phyloP scores from a whole-genome alignment of 2,888 invertebrate genomes.

The Eupithecia vulgata region DNA sequence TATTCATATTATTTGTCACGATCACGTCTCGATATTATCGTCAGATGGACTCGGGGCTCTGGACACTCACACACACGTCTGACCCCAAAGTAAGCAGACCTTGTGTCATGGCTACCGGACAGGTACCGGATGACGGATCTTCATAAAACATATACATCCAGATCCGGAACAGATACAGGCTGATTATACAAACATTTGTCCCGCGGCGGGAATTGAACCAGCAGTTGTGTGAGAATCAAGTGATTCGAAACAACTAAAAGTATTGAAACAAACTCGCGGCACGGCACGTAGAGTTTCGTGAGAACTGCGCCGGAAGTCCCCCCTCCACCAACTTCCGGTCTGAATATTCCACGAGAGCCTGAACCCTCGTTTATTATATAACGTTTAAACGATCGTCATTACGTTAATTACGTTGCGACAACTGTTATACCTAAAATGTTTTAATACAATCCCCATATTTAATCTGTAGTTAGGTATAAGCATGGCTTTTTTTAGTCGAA shows the following conservation, averaged over 20 bases:
- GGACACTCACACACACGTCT: neutral
- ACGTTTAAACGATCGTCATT: constrained; percentile 14
- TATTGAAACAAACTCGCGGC: neutral
- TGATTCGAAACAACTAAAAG: neutral
- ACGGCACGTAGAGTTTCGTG: constrained; percentile 15
- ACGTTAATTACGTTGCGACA: neutral
- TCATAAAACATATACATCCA: neutral
- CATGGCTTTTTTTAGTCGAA: too few relatives aligned
- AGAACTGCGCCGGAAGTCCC: constrained; percentile 26
- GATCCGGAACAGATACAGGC: neutral
- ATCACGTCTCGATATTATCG: too few relatives aligned
- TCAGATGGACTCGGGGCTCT: too few relatives aligned
- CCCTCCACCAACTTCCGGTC: constrained; percentile 20
- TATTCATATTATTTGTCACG: too few relatives aligned
- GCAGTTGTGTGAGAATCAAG: neutral
- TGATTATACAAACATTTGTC: neutral
- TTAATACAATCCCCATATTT: too few relatives aligned
- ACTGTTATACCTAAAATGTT: neutral
- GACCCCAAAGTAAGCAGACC: neutral
- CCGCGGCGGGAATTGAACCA: neutral
- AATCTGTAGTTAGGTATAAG: too few relatives aligned
- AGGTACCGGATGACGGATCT: neutral
- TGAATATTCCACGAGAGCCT: constrained; percentile 28
- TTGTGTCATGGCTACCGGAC: neutral
- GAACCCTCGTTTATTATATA: constrained; percentile 20